Conservation (phyloP, 30 jellyfish, hydroid and myxozoan species). For the Cassiopea xamachana region DNA sequence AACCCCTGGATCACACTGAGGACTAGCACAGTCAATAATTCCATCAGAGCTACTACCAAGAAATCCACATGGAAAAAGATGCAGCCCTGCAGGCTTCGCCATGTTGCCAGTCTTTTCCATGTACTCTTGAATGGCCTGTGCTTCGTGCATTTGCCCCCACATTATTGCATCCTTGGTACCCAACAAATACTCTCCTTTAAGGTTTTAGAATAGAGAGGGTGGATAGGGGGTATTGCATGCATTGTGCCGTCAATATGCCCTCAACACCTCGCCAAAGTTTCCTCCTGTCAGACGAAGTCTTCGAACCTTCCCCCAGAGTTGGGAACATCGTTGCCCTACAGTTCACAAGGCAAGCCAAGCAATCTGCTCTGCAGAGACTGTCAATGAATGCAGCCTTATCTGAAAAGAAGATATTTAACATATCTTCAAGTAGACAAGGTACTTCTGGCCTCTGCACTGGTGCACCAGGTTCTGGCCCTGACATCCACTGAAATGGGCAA, state of each 20-base stretch:
- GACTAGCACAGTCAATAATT: too few species aligned
- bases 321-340: not conserved
- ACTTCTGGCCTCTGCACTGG: not conserved
- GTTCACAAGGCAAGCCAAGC: constrained; percentile 5
- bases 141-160: constrained; percentile 29
- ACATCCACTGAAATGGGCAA: too few species aligned
- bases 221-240: constrained; percentile 7
- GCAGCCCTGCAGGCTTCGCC: not conserved
- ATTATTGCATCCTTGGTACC: constrained; percentile 18
- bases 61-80: too few species aligned
- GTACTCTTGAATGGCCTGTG: not conserved
- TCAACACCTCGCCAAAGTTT: not conserved
- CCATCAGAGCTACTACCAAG: too few species aligned
- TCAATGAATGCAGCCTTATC: constrained; percentile 1
- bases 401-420: not conserved
- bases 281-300: constrained; percentile 24
- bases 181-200: constrained; percentile 3
- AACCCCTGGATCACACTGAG: too few species aligned
- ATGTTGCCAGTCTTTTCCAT: not conserved
- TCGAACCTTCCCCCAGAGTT: not conserved
- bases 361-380: constrained; percentile 14
- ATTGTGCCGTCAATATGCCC: not conserved
- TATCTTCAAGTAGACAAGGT: not conserved
- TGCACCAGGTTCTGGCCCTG: not conserved
- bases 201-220: constrained; percentile 8